Percentiles rank a stretch among this genome's conserved stretches.
Conservation (phyloP, 2,888 invertebrate species). For the Melikaiella ostensackeni region DNA sequence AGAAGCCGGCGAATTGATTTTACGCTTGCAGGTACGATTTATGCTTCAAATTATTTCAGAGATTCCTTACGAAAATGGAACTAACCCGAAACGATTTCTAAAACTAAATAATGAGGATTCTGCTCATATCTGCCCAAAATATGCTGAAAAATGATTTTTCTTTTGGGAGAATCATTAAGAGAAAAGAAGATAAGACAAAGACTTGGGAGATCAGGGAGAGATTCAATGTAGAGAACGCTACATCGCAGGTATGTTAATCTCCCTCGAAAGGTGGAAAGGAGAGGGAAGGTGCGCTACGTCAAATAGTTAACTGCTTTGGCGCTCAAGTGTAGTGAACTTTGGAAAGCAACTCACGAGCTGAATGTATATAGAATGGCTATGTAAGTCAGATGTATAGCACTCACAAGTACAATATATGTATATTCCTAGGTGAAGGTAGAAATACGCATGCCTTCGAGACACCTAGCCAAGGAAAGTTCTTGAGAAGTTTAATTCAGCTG, state of each 20-base stretch:
- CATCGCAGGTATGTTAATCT: conserved; percentile 56
- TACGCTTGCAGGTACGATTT: conserved; percentile 3
- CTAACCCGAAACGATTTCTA: not conserved
- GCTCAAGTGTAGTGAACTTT: conserved; percentile 59
- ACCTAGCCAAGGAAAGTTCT: conserved; percentile 59
- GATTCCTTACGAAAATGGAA: not conserved
- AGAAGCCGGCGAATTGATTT: conserved; percentile 15
- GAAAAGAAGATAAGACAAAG: conserved; percentile 46
- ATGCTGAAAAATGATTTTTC: not conserved
- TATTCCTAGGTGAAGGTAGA: conserved; percentile 51
- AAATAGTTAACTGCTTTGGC: conserved; percentile 69
- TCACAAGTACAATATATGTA: conserved; percentile 52
- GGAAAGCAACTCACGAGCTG: conserved; percentile 62
- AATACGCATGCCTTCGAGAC: conserved; percentile 61
- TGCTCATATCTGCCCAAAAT: not conserved
- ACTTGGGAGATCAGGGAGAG: conserved; percentile 40
- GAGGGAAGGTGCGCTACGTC: conserved; percentile 57
- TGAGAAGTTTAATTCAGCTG: conserved; percentile 72
- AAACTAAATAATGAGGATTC: not conserved
- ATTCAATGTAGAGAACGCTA: conserved; percentile 41
- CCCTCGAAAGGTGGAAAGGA: conserved; percentile 52
- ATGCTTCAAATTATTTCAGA: not conserved
- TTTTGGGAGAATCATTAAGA: not conserved
- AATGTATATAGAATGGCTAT: conserved; percentile 28
- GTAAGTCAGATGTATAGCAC: conserved; percentile 46